Base-by-base conservation (phyloP, 1,140 invertebrate species). In the Gonioctena quinquepunctata region DNA sequence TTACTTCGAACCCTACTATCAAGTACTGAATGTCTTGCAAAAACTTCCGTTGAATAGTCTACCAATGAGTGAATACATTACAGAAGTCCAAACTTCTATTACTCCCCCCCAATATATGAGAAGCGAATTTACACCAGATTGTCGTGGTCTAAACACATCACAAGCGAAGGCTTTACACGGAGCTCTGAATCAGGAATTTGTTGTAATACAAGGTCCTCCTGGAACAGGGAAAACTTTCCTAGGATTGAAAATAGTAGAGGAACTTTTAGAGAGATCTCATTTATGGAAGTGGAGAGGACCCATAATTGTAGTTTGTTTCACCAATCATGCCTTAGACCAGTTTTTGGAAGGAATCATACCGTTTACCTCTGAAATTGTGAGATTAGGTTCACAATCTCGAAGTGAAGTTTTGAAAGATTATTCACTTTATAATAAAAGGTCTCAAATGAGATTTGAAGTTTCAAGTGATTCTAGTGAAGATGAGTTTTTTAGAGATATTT, bases 301-400 rank as follows among this genome's bases (percentile, higher is more conserved):
- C 3, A 90, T 96, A 64, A 81, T 96, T 1, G 85, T 96, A 8
- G 88, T 96, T 19, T 94, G 93, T 77, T 94, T 91, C 73, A 95
- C 93, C 0, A 96, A 96, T 79, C 93, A 96, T 82, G 94, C 94
- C 0, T 80, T 96, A 1, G 94, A 96, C 85, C 93, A 96, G 79
- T 96, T 96, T 84, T 81, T 96, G 16, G 89, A 94, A 81, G 91
- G 90, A 18, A 85, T 93, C 7, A 76, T 88, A 3, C 65, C 79
- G 16, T 79, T 85, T 2, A 90, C 88, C 1, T 48, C 84, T 0
- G 8, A 13, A 0, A 42, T 42, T 42, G 28, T 42, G 28, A 42
- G 28, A n/a, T 42, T 42, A 42, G 28, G 28, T 42, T 42, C 28
- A n/a, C 28, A 42, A n/a, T 42, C 28, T 42, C 28, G n/a, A 42